A percentile compares a stretch with the other conserved stretches of the same genome.
Conservation (phyloP, 2,797 vertebrate species). For the Distichodus sexfasciatus region DNA sequence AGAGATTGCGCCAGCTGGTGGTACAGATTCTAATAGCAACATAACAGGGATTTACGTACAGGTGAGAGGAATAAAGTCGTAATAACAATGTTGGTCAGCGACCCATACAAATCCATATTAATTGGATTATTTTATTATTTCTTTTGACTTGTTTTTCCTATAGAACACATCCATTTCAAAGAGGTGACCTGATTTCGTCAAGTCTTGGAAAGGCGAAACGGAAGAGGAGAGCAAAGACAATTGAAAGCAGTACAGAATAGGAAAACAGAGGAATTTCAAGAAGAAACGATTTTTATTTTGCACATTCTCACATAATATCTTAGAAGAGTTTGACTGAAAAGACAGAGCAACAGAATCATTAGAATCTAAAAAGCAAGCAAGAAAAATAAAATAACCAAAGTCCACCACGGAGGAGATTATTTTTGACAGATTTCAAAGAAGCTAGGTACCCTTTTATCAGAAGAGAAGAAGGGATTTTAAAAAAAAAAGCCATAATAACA, state of each 20-base stretch:
- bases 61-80: constrained; percentile 79
- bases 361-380: constrained; percentile 10
- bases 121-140: too few species aligned
- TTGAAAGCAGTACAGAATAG: constrained; percentile 12
- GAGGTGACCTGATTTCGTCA: too few species aligned
- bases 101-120: too few species aligned
- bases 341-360: not conserved
- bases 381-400: constrained; percentile 21
- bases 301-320: not conserved
- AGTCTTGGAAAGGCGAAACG: constrained; percentile 69
- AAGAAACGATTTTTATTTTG: constrained; percentile 27
- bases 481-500: not conserved
- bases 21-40: constrained; percentile 71
- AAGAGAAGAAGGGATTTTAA: not conserved
- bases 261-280: constrained; percentile 3
- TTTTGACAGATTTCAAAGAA: constrained; percentile 7
- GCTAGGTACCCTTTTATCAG: constrained; percentile 15
- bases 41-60: too few species aligned
- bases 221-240: constrained; percentile 48
- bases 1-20: constrained; percentile 70
- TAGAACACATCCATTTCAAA: too few species aligned
- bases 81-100: too few species aligned
- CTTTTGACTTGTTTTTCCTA: too few species aligned
- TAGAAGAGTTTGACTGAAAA: not conserved
- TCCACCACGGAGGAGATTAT: constrained; percentile 22